Conservation (phyloP, 2,113 vertebrate genomes). For the Alligator sinensis region DNA sequence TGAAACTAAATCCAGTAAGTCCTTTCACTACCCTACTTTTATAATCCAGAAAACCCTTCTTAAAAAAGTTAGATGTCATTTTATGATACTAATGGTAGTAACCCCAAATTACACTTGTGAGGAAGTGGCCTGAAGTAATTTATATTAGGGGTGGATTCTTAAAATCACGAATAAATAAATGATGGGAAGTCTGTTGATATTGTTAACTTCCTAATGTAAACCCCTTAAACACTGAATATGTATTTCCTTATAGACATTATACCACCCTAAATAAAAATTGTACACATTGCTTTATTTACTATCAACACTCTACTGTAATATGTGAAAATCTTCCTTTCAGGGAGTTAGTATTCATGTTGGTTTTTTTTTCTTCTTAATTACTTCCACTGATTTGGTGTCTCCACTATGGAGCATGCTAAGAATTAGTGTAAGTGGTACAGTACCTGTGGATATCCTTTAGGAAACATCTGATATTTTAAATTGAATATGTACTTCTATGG, state of each 20-base stretch:
- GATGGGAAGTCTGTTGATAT: not conserved
- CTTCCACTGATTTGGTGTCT: not conserved
- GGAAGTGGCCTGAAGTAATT: not conserved
- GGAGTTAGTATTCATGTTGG: not conserved
- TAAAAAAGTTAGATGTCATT: not conserved
- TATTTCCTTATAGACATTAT: not conserved
- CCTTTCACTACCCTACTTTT: not conserved
- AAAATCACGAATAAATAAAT: not conserved
- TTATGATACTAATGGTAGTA: fast-evolving
- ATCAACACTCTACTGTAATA: not conserved
- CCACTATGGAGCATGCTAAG: not conserved
- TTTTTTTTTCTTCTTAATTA: not conserved
- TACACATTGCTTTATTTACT: not conserved
- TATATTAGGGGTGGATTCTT: fast-evolving
- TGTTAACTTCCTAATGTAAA: not conserved
- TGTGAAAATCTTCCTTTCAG: not conserved
- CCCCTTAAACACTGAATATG: not conserved
- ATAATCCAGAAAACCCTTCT: fast-evolving
- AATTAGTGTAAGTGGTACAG: too few species aligned
- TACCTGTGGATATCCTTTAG: not conserved
- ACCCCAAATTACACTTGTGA: not conserved
- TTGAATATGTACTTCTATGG: not conserved
- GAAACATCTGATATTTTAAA: not conserved
- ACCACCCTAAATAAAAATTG: not conserved
- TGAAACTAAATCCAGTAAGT: not conserved